Conservation (phyloP, 2,113 vertebrate genomes). For the Deroptyus accipitrinus region DNA sequence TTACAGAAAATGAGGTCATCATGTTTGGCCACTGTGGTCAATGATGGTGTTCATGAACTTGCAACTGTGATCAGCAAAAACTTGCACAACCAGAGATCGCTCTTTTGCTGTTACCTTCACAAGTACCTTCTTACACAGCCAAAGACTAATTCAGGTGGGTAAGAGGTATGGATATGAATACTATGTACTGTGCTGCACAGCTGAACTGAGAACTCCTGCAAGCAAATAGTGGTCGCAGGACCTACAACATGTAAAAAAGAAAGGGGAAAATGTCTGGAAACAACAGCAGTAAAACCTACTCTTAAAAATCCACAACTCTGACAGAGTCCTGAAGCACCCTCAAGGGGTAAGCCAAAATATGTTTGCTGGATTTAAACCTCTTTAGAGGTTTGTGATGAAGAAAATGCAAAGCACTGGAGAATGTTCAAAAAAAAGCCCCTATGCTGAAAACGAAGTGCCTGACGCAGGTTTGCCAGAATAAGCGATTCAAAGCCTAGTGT, state of each 20-base stretch:
- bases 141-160: background rate
- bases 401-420: background rate
- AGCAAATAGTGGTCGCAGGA: background rate
- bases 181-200: background rate
- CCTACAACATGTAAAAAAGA: background rate
- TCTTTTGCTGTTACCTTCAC: background rate
- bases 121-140: background rate
- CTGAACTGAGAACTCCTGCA: background rate
- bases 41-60: background rate
- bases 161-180: background rate
- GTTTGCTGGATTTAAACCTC: background rate
- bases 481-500: background rate
- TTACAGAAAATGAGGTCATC: background rate
- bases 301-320: background rate
- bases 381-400: background rate
- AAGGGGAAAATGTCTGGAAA: background rate
- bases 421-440: background rate
- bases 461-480: fast-evolving
- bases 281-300: background rate
- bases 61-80: background rate
- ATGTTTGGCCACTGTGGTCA: background rate
- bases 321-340: background rate
- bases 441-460: background rate
- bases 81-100: fast-evolving
- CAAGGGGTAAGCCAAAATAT: background rate